phyloP scores from a whole-genome alignment of 2,113 vertebrate genomes.

The Engraulis encrasicolus region DNA sequence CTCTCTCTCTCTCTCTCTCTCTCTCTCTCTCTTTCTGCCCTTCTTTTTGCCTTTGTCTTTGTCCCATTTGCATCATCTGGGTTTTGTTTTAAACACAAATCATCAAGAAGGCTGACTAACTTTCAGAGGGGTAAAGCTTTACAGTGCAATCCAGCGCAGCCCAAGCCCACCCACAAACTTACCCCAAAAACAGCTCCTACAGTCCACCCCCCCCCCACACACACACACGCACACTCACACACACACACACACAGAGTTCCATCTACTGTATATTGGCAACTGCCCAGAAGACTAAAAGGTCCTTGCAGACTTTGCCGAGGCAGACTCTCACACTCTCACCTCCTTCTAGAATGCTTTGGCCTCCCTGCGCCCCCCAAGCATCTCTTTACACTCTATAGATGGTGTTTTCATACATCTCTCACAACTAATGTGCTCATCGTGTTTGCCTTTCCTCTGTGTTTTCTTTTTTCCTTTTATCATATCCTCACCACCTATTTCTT shows the following conservation, averaged over 20 bases:
- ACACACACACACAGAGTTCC: too few species aligned
- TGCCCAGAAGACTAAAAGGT: background rate
- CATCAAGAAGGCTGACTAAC: background rate
- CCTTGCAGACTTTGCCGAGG: background rate
- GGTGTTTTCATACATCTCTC: constrained; percentile 3
- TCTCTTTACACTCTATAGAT: constrained; percentile 1
- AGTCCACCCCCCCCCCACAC: too few species aligned
- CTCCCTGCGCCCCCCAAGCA: background rate
- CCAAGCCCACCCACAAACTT: background rate
- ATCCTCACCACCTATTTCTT: too few species aligned
- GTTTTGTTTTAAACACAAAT: constrained; percentile 26
- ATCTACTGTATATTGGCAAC: too few species aligned
- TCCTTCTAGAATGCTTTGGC: background rate
- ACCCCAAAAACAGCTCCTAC: background rate
- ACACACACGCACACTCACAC: too few species aligned
- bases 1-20: background rate
- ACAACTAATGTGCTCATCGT: background rate
- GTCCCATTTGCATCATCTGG: background rate
- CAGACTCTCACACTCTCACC: background rate
- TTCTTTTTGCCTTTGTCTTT: background rate
- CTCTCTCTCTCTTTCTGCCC: too few species aligned
- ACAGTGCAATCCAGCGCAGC: background rate
- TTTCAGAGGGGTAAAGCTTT: background rate
- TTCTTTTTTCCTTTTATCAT: background rate
- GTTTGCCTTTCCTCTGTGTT: background rate